Percentiles rank a stretch among this genome's conserved stretches.
phyloP scores from a whole-genome alignment of 2,113 vertebrate species.

The Poeciliopsis retropinna region DNA sequence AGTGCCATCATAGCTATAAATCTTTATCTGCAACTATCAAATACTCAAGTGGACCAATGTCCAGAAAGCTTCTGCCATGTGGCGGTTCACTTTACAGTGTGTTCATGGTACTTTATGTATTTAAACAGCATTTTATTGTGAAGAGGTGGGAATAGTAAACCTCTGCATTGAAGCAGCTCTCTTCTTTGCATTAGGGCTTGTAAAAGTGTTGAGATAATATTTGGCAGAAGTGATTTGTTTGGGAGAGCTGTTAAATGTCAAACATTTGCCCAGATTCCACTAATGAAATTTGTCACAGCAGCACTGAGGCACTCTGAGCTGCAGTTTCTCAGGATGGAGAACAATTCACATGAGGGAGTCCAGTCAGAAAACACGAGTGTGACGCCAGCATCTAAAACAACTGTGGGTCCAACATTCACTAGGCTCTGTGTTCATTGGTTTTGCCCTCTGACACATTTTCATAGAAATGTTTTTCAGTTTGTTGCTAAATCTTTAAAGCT shows the following conservation, averaged over 20 bases:
- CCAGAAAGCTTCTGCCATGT: neutral
- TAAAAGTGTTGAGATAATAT: constrained; percentile 53
- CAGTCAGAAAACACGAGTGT: neutral
- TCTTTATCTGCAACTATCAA: neutral
- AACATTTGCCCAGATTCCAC: neutral
- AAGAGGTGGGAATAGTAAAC: neutral
- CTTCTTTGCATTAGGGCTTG: constrained; percentile 12
- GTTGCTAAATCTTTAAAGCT: neutral
- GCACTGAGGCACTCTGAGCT: neutral
- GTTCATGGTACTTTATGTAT: neutral
- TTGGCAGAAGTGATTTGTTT: constrained; percentile 18
- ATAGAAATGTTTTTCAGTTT: neutral
- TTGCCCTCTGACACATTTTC: neutral
- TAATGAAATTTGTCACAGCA: neutral
- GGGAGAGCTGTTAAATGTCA: neutral
- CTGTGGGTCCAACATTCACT: too few relatives aligned
- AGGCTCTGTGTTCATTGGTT: neutral
- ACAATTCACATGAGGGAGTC: neutral
- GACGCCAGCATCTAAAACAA: too few relatives aligned
- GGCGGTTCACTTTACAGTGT: neutral
- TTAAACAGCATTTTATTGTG: neutral
- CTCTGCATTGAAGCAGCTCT: constrained; percentile 1
- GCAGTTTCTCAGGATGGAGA: neutral
- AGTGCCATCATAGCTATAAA: neutral
- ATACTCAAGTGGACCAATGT: neutral